Percentiles rank a stretch among this genome's conserved stretches.
Evolutionary conservation across 2,888 invertebrate species (phyloP).

Genomic region (Caenorhabditis panamensis): DNA sequence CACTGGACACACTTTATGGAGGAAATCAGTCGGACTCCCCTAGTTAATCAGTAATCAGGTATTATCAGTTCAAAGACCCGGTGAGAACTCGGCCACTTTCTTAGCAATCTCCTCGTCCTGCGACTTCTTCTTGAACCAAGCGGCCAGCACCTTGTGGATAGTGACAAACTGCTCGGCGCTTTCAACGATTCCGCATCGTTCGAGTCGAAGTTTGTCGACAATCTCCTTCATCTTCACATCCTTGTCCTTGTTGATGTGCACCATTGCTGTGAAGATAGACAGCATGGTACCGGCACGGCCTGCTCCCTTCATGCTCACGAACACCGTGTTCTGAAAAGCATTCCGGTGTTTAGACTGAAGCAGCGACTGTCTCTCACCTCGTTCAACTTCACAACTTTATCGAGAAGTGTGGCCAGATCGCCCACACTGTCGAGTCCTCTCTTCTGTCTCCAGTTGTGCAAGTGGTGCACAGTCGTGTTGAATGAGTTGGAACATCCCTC

Average conservation of each 20-base stretch:
- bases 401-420: conserved; percentile 23
- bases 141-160: conserved; percentile 24
- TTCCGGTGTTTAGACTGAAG: too few species aligned
- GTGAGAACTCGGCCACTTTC: neutral
- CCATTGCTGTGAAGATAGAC: conserved; percentile 20
- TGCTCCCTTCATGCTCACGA: conserved; percentile 34
- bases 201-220: conserved; percentile 17
- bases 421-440: conserved; percentile 11
- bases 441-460: conserved; percentile 43
- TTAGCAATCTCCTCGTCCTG: conserved; percentile 16
- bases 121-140: conserved; percentile 40
- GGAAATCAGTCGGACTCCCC: too few species aligned
- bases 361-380: conserved; percentile 4
- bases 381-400: conserved; percentile 23
- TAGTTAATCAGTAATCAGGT: too few species aligned
- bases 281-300: conserved; percentile 42
- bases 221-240: conserved; percentile 29
- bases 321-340: conserved; percentile 23
- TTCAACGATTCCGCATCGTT: conserved; percentile 46
- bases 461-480: conserved; percentile 21
- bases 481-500: conserved; percentile 59
- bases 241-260: conserved; percentile 28
- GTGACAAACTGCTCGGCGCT: conserved; percentile 30
- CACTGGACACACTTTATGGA: too few species aligned
- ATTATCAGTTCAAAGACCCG: neutral